A percentile compares a stretch with the other conserved stretches of the same genome.
Conservation (phyloP, 2,888 invertebrate species). For the Meta bourneti region DNA sequence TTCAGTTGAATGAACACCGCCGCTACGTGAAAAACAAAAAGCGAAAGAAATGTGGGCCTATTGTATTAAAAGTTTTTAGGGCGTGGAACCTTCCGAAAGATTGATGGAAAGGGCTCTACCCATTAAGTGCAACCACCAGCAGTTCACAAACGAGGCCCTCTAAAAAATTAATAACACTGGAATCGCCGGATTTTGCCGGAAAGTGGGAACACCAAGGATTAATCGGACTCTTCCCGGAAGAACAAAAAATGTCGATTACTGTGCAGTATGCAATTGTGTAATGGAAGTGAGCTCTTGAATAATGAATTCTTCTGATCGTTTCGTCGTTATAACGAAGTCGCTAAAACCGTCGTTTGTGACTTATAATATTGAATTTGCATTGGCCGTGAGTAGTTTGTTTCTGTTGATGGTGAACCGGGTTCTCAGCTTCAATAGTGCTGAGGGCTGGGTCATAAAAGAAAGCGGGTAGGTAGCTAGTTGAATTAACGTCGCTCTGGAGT, state of each 20-base stretch:
- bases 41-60: slow-evolving; percentile 4
- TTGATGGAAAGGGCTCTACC: slow-evolving; percentile 43
- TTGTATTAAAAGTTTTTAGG: slow-evolving; percentile 31
- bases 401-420: too few species aligned
- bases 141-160: slow-evolving; percentile 57
- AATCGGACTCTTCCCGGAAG: neutral
- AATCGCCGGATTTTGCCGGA: neutral
- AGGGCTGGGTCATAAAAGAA: too few species aligned
- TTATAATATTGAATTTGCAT: too few species aligned
- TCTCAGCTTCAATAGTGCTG: too few species aligned
- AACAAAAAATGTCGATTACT: neutral
- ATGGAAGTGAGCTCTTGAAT: neutral
- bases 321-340: too few species aligned
- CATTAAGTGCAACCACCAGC: slow-evolving; percentile 49
- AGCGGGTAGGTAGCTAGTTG: too few species aligned
- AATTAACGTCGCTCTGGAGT: too few species aligned
- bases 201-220: neutral
- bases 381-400: too few species aligned
- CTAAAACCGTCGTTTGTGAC: too few species aligned
- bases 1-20: neutral
- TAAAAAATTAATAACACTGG: slow-evolving; percentile 70
- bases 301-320: neutral
- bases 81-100: slow-evolving; percentile 57
- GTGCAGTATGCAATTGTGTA: neutral
- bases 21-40: neutral